Evolutionary conservation across 2,888 invertebrate genomes (phyloP), one percentile per base, ranked within the genome.

Genomic region (Lacanobia oleracea): DNA sequence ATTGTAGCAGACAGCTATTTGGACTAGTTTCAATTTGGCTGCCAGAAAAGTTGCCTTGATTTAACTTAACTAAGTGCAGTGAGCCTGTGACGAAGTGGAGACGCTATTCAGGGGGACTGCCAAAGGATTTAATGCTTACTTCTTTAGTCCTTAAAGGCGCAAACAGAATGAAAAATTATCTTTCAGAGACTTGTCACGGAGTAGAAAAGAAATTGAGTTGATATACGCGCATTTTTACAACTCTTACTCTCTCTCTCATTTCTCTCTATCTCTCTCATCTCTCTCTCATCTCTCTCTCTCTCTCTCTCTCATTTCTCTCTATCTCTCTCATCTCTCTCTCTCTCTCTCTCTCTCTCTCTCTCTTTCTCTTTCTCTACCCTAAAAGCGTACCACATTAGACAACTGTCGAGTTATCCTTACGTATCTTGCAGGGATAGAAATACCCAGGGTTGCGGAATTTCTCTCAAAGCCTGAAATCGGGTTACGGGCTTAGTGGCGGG

Each of bases 11-110:
- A 71, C 79, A 74, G 72, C 67, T 63, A 61, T 78, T 81, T 79
- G 72, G 75, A 79, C 8, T 33, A 37, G 68, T 73, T 76, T 75
- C 75, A 81, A 76, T 72, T 60, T 64, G 57, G 70, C 21, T 70
- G 64, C 65, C 70, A 74, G 66, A 72, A 75, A 77, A 64, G 33
- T 69, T 81, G 43, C 61, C 50, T 72, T 45, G 51, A 74, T 72
- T 61, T 66, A 69, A 71, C 72, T 76, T 14, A 10, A 72, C 50
- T 71, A 71, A 77, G 77, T 75, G 48, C 71, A 69, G 40, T 51
- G 33, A 33, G 33, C 33, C 33, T 3, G 33, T 43, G 54, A 72
- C 48, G 56, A 83, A 85, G 59, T 68, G 63, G 51, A 43, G 12
- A 37, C 43, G 40, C 43, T 40, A 48, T 62, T 66, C 54, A 61